phyloP scores from a whole-genome alignment of 2,113 vertebrate genomes.

The Cottus gobio region DNA sequence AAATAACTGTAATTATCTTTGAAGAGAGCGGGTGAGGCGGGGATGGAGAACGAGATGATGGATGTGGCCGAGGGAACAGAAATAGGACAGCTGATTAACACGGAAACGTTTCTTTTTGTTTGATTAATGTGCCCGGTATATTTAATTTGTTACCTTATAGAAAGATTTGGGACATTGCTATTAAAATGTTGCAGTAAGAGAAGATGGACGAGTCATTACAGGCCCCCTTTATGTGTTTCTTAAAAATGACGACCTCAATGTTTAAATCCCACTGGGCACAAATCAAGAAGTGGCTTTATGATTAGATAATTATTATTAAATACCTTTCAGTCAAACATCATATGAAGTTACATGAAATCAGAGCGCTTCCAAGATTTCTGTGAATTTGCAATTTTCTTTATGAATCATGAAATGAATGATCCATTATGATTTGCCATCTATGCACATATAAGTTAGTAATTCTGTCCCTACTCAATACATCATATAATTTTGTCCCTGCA shows the following conservation, averaged over 20 bases:
- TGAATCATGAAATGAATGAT: background rate
- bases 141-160: background rate
- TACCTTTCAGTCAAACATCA: background rate
- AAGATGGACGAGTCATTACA: background rate
- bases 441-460: background rate
- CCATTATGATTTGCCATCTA: background rate
- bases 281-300: background rate
- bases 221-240: background rate
- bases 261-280: background rate
- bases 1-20: background rate
- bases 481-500: background rate
- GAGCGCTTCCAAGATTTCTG: background rate
- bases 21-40: background rate
- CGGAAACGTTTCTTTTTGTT: background rate
- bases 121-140: background rate
- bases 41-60: background rate
- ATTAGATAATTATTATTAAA: background rate
- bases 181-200: background rate
- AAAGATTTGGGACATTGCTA: background rate
- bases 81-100: background rate
- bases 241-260: background rate
- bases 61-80: background rate
- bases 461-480: background rate
- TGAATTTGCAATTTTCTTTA: background rate
- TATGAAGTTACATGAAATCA: background rate